Evolutionary conservation across 2,888 invertebrate species (phyloP), one percentile per base, ranked within the genome.

Genomic region (Deilephila elpenor): DNA sequence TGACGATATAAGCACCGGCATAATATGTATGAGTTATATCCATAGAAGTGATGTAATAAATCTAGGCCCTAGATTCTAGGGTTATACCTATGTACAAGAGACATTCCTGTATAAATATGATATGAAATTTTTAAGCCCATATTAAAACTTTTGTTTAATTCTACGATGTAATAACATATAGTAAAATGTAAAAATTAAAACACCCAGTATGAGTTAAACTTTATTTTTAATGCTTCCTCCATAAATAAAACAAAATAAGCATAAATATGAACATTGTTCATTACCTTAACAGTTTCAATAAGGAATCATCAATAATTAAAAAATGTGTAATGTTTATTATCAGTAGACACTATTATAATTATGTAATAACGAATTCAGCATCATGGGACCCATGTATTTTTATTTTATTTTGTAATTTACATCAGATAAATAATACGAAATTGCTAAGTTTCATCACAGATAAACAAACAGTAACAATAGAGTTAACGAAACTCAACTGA

Each of bases 241-340:
- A 90, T 90, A 90, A 91, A 91, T 91, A 87, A 91, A 91, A 72
- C 61, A 75, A 74, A 72, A 73, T 74, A 76, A 75, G 75, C 75
- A 75, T 62, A 71, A 75, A 62, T 71, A 74, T 73, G 59, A 73
- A 75, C 74, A 64, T 67, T 71, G 67, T 74, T 75, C 70, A 72
- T 71, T 51, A 25, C 25, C 17, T 64, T 44, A 67, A 67, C 51
- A 51, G 67, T 44, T 67, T 51, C 44, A 67, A 67, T 44, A 67
- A 25, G 44, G 44, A 44, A 51, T 25, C 17, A 67, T 51, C 17
- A 67, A 67, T 51, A n/a, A 67, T 37, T 51, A 51, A 44, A 25
- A 67, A 44, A 25, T 60, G 17, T 29, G 17, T 25, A 25, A 25
- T 25, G 11, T 67, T 51, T 51, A 67, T 51, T 67, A 17, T 19